Evolutionary conservation across 2,888 invertebrate species (phyloP), one percentile per base, ranked within the genome.

Genomic region (Zaprionus bogoriensis): DNA sequence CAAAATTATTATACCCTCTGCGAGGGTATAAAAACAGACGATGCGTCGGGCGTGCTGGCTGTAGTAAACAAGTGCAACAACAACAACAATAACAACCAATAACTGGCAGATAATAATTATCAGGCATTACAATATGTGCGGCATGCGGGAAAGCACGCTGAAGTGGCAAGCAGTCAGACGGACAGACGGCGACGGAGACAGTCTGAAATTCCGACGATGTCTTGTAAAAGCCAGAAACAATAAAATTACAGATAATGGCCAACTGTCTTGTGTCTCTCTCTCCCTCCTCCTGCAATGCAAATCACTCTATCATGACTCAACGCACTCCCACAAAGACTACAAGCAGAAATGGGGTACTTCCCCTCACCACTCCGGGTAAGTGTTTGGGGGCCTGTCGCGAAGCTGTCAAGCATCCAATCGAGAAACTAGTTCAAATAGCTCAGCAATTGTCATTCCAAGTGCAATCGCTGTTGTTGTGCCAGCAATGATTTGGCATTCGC

Each of bases 401-500:
- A 32, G 32, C 44, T 65, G 17, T 57, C 41, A 57, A 66, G 65
- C 30, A 47, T 47, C 38, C 45, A 59, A 66, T 65, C 60, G 57
- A 60, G 32, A 67, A 67, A 67, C 42, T 61, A 67, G 61, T 59
- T 68, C 48, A 62, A 52, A 36, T 30, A 50, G 19, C 44, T 57
- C 19, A 55, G 22, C 51, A 61, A 54, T 67, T 61, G 14, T 12
- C 0, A 6, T n/a, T 19, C 6, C 41, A 7, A 19, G 9, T 22
- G 20, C 47, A 27, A 4, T 1, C 6, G 12, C 7, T 10, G 27
- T 27, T 27, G 4, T 27, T 27, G 27, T 27, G 27, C 3, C n/a
- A 36, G 3, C 1, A 12, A 36, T 17, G 32, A 36, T 36, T 17
- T 3, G 32, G 30, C 12, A 30, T 30, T 30, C 14, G 30, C 6